Conservation (phyloP, 2,797 vertebrate genomes). For the Macropus fuliginosus region DNA sequence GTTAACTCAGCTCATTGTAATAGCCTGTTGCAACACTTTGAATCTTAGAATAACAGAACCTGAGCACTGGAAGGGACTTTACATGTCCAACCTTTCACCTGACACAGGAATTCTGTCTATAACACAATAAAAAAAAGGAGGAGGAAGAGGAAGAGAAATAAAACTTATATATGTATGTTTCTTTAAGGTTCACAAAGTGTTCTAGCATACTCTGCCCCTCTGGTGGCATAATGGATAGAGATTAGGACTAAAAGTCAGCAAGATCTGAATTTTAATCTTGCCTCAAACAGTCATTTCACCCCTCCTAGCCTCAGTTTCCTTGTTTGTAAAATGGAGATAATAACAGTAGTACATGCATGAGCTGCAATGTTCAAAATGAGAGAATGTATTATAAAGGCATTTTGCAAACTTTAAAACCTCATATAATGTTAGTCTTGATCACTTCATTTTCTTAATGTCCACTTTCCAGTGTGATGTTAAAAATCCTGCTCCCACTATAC, state of each 20-base stretch:
- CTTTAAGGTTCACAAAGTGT: too few relatives aligned
- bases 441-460: neutral
- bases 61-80: neutral
- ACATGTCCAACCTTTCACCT: neutral
- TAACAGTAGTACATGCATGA: neutral
- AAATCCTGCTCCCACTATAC: neutral
- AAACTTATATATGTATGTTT: too few relatives aligned
- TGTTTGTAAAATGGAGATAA: neutral
- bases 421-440: neutral
- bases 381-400: neutral
- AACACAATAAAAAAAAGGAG: neutral
- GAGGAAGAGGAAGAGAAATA: too few relatives aligned
- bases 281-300: neutral
- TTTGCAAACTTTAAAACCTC: neutral
- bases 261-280: neutral
- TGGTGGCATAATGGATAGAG: neutral
- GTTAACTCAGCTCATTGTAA: neutral
- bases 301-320: neutral
- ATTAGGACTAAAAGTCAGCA: too few relatives aligned
- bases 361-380: neutral
- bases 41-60: neutral
- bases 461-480: neutral
- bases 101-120: neutral
- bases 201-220: too few relatives aligned
- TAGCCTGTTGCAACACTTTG: neutral